A percentile compares a stretch with the other conserved stretches of the same genome.
These are phyloP conservation scores for Neolamprologus variostigma DNA, from an alignment of 2,113 vertebrate genomes.

Conservation along the genomic window DNA sequence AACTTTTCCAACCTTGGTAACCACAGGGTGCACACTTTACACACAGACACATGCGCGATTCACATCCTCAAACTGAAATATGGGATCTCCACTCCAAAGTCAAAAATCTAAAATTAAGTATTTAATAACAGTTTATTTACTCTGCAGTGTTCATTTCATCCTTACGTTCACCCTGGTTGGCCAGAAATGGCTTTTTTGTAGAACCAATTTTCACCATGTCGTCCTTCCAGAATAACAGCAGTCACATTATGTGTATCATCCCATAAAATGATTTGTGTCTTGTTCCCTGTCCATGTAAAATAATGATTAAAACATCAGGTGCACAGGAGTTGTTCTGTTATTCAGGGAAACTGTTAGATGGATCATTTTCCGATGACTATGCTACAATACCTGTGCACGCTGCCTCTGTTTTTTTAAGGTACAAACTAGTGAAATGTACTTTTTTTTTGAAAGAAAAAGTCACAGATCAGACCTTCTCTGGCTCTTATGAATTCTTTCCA, in stretches of 20 bases:
- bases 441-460: not conserved
- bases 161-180: not conserved
- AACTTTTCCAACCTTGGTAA: conserved; percentile 72
- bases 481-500: not conserved
- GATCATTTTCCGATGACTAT: not conserved
- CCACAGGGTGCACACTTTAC: conserved; percentile 31
- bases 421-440: not conserved
- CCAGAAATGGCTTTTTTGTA: not conserved
- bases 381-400: not conserved
- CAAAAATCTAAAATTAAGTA: not conserved
- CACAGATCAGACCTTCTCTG: conserved; percentile 1
- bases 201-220: not conserved
- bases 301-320: not conserved
- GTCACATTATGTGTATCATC: not conserved
- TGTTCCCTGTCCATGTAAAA: not conserved
- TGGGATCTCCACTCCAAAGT: not conserved
- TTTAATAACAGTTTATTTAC: not conserved
- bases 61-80: not conserved
- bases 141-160: not conserved
- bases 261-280: not conserved
- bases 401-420: not conserved
- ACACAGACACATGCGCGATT: not conserved
- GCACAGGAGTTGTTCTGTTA: not conserved
- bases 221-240: not conserved
- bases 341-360: not conserved